These are phyloP conservation scores for Sarcophaga bullata DNA, from an alignment of 1,140 invertebrate species.

Conservation along the genomic window DNA sequence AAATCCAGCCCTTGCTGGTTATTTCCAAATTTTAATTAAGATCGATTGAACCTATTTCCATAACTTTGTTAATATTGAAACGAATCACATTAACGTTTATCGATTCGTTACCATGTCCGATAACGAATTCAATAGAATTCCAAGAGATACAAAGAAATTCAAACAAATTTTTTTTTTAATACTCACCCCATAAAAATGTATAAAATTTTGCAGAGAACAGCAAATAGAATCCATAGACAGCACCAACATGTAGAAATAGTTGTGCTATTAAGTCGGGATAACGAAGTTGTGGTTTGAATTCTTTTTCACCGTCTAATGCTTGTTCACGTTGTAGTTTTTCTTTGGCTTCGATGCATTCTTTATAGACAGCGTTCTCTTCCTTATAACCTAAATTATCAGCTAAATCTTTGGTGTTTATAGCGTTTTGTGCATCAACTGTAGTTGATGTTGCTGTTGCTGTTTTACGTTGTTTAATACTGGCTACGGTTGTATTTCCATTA, in stretches of 20 bases:
- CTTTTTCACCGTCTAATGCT: slow-evolving; percentile 44
- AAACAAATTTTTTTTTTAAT: not conserved
- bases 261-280: slow-evolving; percentile 78
- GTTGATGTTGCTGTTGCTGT: not conserved
- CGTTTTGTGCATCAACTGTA: not conserved
- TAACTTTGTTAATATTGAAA: no score
- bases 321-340: not conserved
- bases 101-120: no score
- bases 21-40: no score
- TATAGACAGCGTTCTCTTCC: slow-evolving; percentile 62
- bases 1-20: no score
- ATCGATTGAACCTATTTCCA: no score
- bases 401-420: slow-evolving; percentile 32
- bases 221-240: slow-evolving; percentile 77
- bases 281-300: slow-evolving; percentile 71
- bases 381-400: slow-evolving; percentile 56
- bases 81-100: no score
- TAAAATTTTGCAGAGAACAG: slow-evolving; percentile 72
- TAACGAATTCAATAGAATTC: no score
- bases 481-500: slow-evolving; percentile 34
- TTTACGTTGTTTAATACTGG: slow-evolving; percentile 50
- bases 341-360: slow-evolving; percentile 48
- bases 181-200: slow-evolving; percentile 79
- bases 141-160: no score
- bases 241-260: slow-evolving; percentile 74